These are phyloP conservation scores for Eudyptes chrysolophus DNA, from an alignment of 2,113 vertebrate genomes.

Conservation along the genomic window DNA sequence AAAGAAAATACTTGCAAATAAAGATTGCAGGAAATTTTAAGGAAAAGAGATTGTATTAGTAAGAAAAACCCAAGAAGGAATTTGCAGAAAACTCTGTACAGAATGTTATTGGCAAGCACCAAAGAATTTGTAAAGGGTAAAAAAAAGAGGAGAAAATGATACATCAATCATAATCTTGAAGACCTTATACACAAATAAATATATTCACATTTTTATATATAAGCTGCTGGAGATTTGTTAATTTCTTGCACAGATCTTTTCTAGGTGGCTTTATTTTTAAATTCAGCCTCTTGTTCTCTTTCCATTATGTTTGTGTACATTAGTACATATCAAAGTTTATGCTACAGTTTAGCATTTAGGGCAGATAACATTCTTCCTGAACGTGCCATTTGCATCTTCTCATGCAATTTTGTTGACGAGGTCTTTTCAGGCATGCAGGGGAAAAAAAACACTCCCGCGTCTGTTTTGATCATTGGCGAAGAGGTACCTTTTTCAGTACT, in stretches of 20 bases:
- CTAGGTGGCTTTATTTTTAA: neutral
- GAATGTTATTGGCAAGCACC: neutral
- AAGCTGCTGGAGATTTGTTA: neutral
- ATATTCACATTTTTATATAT: neutral
- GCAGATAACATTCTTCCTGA: neutral
- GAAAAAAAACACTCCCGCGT: neutral
- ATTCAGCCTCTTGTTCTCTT: neutral
- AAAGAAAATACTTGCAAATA: neutral
- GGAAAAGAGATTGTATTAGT: neutral
- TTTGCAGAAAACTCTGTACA: neutral
- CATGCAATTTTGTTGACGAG: constrained; percentile 29
- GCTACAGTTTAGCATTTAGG: neutral
- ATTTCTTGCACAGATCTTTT: neutral
- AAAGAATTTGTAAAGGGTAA: neutral
- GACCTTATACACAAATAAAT: neutral
- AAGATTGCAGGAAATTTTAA: neutral
- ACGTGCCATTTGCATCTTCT: neutral
- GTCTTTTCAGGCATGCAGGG: neutral
- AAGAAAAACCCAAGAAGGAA: neutral
- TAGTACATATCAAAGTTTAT: neutral
- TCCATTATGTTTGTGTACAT: neutral
- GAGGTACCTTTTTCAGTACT: neutral
- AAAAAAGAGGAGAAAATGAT: neutral
- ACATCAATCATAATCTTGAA: neutral
- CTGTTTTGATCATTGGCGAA: neutral